Evolutionary conservation across 2,797 vertebrate genomes (phyloP), one percentile per base, ranked within the genome.

Genomic region (Tangara arthus): DNA sequence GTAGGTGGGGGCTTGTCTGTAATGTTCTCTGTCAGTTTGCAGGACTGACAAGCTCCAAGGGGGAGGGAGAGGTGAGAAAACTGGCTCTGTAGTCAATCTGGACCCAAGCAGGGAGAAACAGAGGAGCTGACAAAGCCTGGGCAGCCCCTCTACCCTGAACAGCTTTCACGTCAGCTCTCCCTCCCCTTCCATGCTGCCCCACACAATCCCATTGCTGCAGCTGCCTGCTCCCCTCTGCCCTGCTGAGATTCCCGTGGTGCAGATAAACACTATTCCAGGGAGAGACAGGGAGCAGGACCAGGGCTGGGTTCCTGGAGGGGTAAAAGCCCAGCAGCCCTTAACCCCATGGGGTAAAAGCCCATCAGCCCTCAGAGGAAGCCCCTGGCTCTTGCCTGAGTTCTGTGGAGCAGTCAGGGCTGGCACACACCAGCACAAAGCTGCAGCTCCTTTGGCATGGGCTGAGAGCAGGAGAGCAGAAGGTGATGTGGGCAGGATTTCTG

Each of bases 181-280:
- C 12, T 57, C 28, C 57, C 27, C 8, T 87, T 75, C 75, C 16
- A 2, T 9, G n/a, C 44, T 87, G 71, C 47, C 50, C 56, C 68
- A 26, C 55, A 22, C 46, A 53, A 30, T 23, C 42, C 39, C 34
- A 21, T 15, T 5, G 18, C 66, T 90, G 72, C n/a, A 44, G 28
- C 87, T 49, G 24, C 1, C 82, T 35, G 26, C 11, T 3, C 37
- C 61, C 37, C 19, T 12, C 41, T 56, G 49, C 53, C 60, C 41
- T 57, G 69, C 39, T 0, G 0, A 56, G 73, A 22, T n/a, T 24
- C n/a, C n/a, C 0, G 0, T 11, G 39, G 5, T 26, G 15, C 15
- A 26, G 46, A 20, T 47, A 21, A 55, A 13, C 10, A 19, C 0
- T 2, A 1, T 6, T 8, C 77, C 65, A 55, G 15, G 30, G 17